Conservation (phyloP, 2,113 vertebrate species). For the Sakesphorus luctuosus region DNA sequence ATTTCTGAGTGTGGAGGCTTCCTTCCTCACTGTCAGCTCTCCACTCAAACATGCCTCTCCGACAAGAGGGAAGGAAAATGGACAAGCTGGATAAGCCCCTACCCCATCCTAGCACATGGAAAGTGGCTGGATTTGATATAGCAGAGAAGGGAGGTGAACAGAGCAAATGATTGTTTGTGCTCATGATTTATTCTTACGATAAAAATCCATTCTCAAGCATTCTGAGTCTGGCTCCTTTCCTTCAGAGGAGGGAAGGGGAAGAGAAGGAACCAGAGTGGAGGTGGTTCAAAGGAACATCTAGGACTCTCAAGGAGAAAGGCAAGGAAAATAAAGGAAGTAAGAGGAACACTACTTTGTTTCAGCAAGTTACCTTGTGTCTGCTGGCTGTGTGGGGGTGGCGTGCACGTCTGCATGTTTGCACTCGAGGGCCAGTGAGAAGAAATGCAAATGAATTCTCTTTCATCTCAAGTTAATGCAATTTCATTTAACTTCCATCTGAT, state of each 20-base stretch:
- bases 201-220: neutral
- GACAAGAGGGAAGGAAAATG: neutral
- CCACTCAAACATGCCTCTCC: neutral
- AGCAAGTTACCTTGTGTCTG: neutral
- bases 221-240: neutral
- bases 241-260: neutral
- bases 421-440: neutral
- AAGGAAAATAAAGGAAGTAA: neutral
- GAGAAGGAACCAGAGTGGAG: neutral
- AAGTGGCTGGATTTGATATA: neutral
- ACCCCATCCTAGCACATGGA: neutral
- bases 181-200: neutral
- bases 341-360: conserved; percentile 8
- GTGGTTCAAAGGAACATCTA: neutral
- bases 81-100: neutral
- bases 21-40: neutral
- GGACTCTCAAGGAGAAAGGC: neutral
- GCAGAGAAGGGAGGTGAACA: neutral
- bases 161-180: neutral
- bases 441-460: conserved; percentile 47
- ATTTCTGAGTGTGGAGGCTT: neutral
- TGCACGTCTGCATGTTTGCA: accelerated
- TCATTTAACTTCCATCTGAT: conserved; percentile 18
- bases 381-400: neutral
- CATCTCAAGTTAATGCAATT: conserved; percentile 37